Evolutionary conservation across 2,888 invertebrate species (phyloP).

Genomic region (Ornithoptera priamus): DNA sequence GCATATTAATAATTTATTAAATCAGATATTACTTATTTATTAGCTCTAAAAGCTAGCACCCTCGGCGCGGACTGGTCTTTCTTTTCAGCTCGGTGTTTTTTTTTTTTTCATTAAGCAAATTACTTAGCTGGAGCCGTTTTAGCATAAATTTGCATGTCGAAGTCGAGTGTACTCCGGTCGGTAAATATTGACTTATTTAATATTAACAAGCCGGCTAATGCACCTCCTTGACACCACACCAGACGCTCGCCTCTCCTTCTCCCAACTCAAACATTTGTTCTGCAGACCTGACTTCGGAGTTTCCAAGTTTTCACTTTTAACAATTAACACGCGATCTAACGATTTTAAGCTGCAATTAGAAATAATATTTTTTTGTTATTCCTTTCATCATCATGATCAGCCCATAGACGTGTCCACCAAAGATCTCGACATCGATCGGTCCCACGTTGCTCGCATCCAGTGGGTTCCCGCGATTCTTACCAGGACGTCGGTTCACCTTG

Average conservation of each 20-base stretch:
- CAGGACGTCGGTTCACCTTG: too few relatives aligned
- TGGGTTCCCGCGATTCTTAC: too few relatives aligned
- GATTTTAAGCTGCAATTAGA: too few relatives aligned
- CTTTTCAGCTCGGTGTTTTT: slow-evolving; percentile 14
- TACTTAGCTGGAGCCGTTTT: slow-evolving; percentile 38
- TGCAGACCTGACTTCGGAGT: not conserved
- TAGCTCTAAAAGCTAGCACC: slow-evolving; percentile 9
- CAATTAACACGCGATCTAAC: too few relatives aligned
- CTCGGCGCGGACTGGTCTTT: slow-evolving; percentile 15
- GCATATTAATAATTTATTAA: slow-evolving; percentile 14
- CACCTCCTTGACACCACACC: slow-evolving; percentile 21
- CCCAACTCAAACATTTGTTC: slow-evolving; percentile 7
- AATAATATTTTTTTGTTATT: too few relatives aligned
- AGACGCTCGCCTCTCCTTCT: slow-evolving; percentile 4
- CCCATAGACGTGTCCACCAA: too few relatives aligned
- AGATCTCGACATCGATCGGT: too few relatives aligned
- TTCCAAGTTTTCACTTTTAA: not conserved
- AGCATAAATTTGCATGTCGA: slow-evolving; percentile 51
- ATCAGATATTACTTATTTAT: slow-evolving; percentile 25
- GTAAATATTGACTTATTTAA: slow-evolving; percentile 30
- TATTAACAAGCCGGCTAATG: slow-evolving; percentile 29
- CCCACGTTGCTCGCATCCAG: too few relatives aligned
- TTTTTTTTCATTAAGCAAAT: slow-evolving; percentile 38
- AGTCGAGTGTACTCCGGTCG: slow-evolving; percentile 29
- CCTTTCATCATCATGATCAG: too few relatives aligned